Evolutionary conservation across 2,888 invertebrate species (phyloP).

Genomic region (Rhorus exstirpatorius): DNA sequence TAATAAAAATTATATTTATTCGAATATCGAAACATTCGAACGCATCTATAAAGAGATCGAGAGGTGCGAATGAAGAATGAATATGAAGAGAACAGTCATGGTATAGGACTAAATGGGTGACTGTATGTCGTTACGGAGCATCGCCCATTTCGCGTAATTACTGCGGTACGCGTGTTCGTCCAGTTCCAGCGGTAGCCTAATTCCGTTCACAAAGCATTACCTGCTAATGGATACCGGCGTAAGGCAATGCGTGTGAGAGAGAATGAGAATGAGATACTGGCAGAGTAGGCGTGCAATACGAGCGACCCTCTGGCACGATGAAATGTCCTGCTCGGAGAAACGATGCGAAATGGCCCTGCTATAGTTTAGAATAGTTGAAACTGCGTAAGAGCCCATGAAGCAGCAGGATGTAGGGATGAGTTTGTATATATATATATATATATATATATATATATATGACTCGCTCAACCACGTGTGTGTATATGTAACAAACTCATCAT

Average conservation of each 20-base stretch:
- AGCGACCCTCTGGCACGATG: constrained; percentile 5
- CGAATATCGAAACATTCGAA: not conserved
- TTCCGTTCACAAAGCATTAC: constrained; percentile 81
- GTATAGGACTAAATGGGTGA: constrained; percentile 10
- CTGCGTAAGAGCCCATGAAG: constrained; percentile 26
- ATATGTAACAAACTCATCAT: not conserved
- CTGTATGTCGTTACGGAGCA: constrained; percentile 43
- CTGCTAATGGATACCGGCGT: constrained; percentile 77
- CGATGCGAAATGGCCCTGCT: constrained; percentile 51
- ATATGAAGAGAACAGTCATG: not conserved
- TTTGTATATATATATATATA: not conserved
- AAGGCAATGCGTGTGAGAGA: not conserved
- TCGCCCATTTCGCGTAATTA: constrained; percentile 77
- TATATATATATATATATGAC: too few relatives aligned
- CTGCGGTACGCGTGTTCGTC: constrained; percentile 74
- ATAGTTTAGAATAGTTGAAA: constrained; percentile 49
- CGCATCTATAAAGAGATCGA: not conserved
- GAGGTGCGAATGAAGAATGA: constrained; percentile 33
- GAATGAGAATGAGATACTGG: not conserved
- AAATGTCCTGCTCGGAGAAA: constrained; percentile 53
- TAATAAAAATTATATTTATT: constrained; percentile 28
- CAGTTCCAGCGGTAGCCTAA: constrained; percentile 72
- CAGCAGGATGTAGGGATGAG: not conserved
- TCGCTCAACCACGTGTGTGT: not conserved
- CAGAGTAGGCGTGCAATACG: not conserved